Evolutionary conservation across 2,113 vertebrate genomes (phyloP).

Genomic region (Cyanoramphus novaezelandiae): DNA sequence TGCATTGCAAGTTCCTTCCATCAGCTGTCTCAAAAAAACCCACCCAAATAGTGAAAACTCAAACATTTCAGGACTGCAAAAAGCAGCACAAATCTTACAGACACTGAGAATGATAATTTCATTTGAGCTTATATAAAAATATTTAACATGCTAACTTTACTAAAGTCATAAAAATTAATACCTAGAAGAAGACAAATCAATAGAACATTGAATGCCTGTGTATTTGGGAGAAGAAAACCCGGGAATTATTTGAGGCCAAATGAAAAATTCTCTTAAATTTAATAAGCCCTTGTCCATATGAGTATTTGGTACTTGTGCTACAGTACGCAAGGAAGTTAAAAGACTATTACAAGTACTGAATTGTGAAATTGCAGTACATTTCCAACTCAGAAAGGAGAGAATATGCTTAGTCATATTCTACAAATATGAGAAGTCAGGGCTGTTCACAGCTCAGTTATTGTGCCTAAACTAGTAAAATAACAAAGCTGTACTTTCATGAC

Average conservation of each 20-base stretch:
- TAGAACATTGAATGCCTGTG: background rate
- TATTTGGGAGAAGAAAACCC: background rate
- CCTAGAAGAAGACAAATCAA: background rate
- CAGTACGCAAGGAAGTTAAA: background rate
- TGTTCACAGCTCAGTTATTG: background rate
- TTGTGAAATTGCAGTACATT: background rate
- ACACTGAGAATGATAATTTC: background rate
- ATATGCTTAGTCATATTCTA: background rate
- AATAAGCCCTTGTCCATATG: background rate
- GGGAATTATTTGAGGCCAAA: background rate
- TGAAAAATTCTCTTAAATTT: background rate
- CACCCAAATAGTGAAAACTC: background rate
- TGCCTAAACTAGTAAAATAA: background rate
- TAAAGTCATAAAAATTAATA: background rate
- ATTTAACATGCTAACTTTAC: background rate
- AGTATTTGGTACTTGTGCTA: background rate
- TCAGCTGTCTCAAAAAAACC: background rate
- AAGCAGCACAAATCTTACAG: background rate
- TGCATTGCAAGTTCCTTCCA: background rate
- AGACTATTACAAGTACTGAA: background rate
- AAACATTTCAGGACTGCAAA: background rate
- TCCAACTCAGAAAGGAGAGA: background rate
- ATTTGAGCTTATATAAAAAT: background rate
- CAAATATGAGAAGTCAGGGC: background rate
- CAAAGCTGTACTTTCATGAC: background rate